phyloP scores from a whole-genome alignment of 2,113 vertebrate species.

The Ursus arctos region DNA sequence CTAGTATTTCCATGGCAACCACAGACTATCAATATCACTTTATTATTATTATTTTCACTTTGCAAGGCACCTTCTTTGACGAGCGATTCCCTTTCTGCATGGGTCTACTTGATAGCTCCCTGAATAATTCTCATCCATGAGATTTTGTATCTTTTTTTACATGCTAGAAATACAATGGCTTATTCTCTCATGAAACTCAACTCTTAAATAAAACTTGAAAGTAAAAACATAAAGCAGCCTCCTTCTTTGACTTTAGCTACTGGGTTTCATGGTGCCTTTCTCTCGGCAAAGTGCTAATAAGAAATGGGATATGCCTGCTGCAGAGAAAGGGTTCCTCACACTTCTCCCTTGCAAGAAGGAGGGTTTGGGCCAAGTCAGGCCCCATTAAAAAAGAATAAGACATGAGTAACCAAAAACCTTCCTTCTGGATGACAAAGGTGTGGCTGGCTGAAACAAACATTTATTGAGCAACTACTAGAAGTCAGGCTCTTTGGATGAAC shows the following conservation, averaged over 20 bases:
- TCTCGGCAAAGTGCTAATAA: neutral
- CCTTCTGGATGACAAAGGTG: neutral
- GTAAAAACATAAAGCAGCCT: neutral
- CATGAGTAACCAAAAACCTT: neutral
- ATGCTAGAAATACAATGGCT: conserved; percentile 42
- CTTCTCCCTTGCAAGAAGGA: neutral
- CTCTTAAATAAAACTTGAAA: conserved; percentile 54
- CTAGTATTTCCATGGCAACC: conserved; percentile 74
- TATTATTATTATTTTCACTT: conserved; percentile 75
- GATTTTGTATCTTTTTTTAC: neutral
- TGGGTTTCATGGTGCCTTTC: neutral
- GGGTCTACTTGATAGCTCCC: conserved; percentile 50
- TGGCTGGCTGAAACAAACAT: neutral
- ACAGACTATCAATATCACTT: conserved; percentile 62
- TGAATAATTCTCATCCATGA: conserved; percentile 19
- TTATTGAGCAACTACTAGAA: neutral
- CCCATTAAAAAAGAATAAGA: neutral
- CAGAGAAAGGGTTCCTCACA: neutral
- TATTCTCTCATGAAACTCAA: conserved; percentile 62
- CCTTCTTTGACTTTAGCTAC: neutral
- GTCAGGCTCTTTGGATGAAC: neutral
- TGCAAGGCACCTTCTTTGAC: conserved; percentile 47
- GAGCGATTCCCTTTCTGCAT: conserved; percentile 48
- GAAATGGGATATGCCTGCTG: neutral
- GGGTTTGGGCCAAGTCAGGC: neutral